Evolutionary conservation across 2,113 vertebrate species (phyloP), one percentile per base, ranked within the genome.

Genomic region (Polyodon spathula): DNA sequence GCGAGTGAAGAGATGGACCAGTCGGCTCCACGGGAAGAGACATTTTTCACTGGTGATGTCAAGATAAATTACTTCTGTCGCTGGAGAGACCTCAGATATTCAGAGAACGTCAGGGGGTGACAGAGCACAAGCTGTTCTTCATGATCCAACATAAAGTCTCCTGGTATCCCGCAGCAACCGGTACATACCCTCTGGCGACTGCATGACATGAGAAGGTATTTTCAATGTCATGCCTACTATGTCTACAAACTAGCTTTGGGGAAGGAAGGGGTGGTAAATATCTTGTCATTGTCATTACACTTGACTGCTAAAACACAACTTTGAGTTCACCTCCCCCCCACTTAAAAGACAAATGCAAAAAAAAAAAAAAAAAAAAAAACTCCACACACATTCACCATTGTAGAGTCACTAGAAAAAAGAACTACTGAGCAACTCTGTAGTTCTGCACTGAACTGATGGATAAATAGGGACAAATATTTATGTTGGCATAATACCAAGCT

Each of bases 21-120:
- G 79, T 76, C 69, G 74, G 76, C 77, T 80, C 76, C 79, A 46
- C 6, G 78, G 75, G 76, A 79, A 76, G 78, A 68, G 74, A 73
- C 76, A 83, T 83, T 81, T 81, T 80, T 83, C 81, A 80, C 71
- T 77, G 72, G 74, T 78, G 81, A 81, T 78, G n/a, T 73, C 76
- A 76, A 58, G 64, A 81, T 79, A 83, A 81, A 83, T 76, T 71
- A 68, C 77, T 75, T 79, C 75, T 83, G 79, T 80, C 78, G 79
- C 80, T 75, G 78, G 76, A 68, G 76, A 81, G 78, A 77, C 73
- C 75, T 71, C 8, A 73, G 78, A 73, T 76, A 80, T 80, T 81
- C 76, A 78, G 68, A 66, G 72, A 76, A 63, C 43, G 54, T 57
- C 54, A 56, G 64, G 66, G 58, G 78, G 76, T 76, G 71, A 81